Conservation (phyloP, 2,888 invertebrate genomes). For the Ochlodes sylvanus region DNA sequence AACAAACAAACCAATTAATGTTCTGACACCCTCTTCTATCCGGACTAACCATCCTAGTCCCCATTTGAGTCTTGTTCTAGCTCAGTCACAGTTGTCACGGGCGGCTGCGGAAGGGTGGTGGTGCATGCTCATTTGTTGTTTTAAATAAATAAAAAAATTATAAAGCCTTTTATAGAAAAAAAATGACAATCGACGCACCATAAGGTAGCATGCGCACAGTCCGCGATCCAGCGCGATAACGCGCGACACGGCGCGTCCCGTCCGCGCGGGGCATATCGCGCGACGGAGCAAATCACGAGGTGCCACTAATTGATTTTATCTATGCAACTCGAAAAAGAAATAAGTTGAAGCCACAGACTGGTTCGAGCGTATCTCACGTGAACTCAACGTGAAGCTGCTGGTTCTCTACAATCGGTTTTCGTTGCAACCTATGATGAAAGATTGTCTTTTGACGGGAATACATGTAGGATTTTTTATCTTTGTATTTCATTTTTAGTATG, state of each 20-base stretch:
- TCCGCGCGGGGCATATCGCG: conserved; percentile 59
- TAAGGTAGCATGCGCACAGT: conserved; percentile 49
- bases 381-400: not conserved
- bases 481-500: too few relatives aligned
- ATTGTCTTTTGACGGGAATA: too few relatives aligned
- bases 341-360: conserved; percentile 13
- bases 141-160: too few relatives aligned
- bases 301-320: conserved; percentile 75
- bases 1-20: too few relatives aligned
- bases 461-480: too few relatives aligned
- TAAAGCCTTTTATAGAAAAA: not conserved
- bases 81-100: too few relatives aligned
- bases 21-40: too few relatives aligned
- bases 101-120: too few relatives aligned
- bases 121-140: too few relatives aligned
- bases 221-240: conserved; percentile 63
- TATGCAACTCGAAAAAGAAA: conserved; percentile 48
- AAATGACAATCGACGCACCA: conserved; percentile 38
- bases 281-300: conserved; percentile 61
- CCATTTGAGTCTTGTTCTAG: too few relatives aligned
- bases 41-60: too few relatives aligned
- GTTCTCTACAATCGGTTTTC: not conserved
- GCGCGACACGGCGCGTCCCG: conserved; percentile 60
- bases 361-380: conserved; percentile 1
- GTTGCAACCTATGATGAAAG: too few relatives aligned